Conservation (phyloP, 2,113 vertebrate species). For the Heteronetta atricapilla region DNA sequence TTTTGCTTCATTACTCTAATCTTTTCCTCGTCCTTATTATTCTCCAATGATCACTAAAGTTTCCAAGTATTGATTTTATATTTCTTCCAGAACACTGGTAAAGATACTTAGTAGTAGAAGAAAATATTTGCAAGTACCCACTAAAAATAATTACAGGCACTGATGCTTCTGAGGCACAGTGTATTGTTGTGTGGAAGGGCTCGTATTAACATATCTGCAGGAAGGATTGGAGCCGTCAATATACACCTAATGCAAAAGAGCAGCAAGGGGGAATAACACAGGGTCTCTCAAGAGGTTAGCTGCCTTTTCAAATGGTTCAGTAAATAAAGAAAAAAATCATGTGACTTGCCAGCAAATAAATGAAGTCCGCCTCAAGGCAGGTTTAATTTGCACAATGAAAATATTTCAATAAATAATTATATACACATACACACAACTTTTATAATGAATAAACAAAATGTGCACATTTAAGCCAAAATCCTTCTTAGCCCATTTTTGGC, state of each 20-base stretch:
- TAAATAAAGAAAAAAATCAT: constrained; percentile 45
- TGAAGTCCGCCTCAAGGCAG: constrained; percentile 1
- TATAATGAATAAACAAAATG: constrained; percentile 16
- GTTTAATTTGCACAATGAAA: constrained; percentile 53
- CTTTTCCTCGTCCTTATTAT: not conserved
- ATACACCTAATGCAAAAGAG: not conserved
- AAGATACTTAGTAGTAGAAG: not conserved
- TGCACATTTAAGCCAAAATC: not conserved
- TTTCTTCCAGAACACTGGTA: not conserved
- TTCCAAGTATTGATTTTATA: not conserved
- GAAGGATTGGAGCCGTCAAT: not conserved
- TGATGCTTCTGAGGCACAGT: too few relatives aligned
- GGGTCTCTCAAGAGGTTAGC: not conserved
- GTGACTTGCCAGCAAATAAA: constrained; percentile 44
- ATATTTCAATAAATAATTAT: constrained; percentile 12
- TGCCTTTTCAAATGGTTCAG: constrained; percentile 16
- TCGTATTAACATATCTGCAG: not conserved
- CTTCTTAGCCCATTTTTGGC: not conserved
- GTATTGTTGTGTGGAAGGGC: too few relatives aligned
- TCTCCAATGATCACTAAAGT: not conserved
- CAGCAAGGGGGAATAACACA: not conserved
- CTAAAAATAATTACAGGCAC: not conserved
- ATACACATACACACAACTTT: not conserved
- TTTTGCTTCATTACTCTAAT: not conserved
- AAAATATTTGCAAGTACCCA: not conserved